These are phyloP conservation scores for Trematocara nigrifrons DNA, from an alignment of 2,113 vertebrate genomes.

Conservation along the genomic window DNA sequence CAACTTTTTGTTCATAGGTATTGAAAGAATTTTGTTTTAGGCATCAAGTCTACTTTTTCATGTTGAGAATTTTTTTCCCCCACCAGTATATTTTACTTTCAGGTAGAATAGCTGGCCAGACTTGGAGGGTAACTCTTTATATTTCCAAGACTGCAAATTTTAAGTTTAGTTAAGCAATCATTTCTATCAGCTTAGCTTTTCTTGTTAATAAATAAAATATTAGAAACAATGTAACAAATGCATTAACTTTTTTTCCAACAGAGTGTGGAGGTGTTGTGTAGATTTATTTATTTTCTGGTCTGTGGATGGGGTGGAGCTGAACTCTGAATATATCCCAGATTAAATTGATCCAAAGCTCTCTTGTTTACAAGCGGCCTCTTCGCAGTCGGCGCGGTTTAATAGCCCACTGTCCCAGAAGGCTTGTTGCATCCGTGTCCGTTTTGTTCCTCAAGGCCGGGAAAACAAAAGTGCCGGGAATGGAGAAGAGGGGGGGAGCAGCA, in stretches of 20 bases:
- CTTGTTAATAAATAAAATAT: neutral
- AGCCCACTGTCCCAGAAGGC: constrained; percentile 67
- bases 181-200: neutral
- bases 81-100: neutral
- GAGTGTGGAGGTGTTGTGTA: neutral
- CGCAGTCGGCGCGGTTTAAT: constrained; percentile 69
- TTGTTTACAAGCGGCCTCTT: constrained; percentile 68
- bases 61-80: neutral
- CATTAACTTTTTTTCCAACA: neutral
- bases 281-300: constrained; percentile 23
- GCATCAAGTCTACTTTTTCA: neutral
- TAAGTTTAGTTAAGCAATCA: neutral
- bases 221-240: neutral
- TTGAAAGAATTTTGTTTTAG: neutral
- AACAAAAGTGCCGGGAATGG: constrained; percentile 66
- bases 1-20: neutral
- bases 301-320: constrained; percentile 24
- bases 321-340: constrained; percentile 58
- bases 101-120: neutral
- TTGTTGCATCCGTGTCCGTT: constrained; percentile 67
- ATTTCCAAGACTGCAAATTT: neutral
- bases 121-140: accelerated
- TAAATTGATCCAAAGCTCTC: constrained; percentile 70
- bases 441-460: constrained; percentile 65
- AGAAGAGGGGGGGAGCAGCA: constrained; percentile 28